Evolutionary conservation across 2,113 vertebrate species (phyloP).

Genomic region (Hemiprocne comata): DNA sequence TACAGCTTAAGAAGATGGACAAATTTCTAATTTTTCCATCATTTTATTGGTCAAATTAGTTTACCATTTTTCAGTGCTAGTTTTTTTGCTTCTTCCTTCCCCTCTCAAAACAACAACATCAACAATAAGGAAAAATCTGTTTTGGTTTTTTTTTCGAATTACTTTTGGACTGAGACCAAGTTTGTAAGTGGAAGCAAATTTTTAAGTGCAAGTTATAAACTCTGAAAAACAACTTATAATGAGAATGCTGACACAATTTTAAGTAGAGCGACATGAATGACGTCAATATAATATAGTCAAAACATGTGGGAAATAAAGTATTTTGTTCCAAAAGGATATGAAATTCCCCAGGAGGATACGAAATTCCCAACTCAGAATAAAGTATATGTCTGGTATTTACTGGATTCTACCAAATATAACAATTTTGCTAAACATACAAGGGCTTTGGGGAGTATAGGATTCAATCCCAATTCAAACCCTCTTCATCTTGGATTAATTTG

Average conservation of each 20-base stretch:
- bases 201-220: slow-evolving; percentile 16
- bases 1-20: background rate
- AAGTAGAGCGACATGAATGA: background rate
- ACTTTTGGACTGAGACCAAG: slow-evolving; percentile 16
- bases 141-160: background rate
- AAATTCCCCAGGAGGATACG: slow-evolving; percentile 42
- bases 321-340: slow-evolving; percentile 21
- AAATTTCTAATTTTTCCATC: background rate
- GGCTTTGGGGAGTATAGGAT: slow-evolving; percentile 11
- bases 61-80: background rate
- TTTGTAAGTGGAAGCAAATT: slow-evolving; percentile 11
- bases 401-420: slow-evolving; percentile 39
- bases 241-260: slow-evolving; percentile 25
- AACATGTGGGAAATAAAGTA: slow-evolving; percentile 22
- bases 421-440: background rate
- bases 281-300: slow-evolving; percentile 4
- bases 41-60: background rate
- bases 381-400: slow-evolving; percentile 40
- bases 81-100: background rate
- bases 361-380: slow-evolving; percentile 51
- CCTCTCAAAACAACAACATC: background rate
- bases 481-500: background rate
- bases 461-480: background rate
- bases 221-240: slow-evolving; percentile 24
- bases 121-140: background rate